Base-by-base conservation (phyloP, 2,888 invertebrate genomes). In the Plutella xylostella region DNA sequence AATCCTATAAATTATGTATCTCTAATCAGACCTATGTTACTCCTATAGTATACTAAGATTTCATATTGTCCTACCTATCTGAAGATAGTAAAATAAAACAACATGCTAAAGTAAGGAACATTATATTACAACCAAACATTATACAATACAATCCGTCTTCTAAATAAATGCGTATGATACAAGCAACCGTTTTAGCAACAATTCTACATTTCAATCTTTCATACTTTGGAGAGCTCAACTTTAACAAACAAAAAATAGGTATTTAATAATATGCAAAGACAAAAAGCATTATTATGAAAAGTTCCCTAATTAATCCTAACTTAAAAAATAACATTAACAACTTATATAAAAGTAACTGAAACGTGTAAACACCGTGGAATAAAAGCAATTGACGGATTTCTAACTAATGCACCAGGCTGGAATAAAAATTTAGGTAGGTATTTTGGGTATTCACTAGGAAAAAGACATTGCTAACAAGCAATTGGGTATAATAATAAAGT, bases 51-150 rank as follows among this genome's bases (percentile, higher is more conserved):
- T n/a, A n/a, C n/a, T n/a, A n/a, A n/a, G n/a, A n/a, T n/a, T n/a
- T n/a, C n/a, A n/a, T n/a, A n/a, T n/a, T n/a, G n/a, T n/a, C n/a
- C n/a, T n/a, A n/a, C n/a, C n/a, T n/a, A n/a, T n/a, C n/a, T n/a
- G n/a, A n/a, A n/a, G n/a, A 33, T 2, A 20, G 37, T 4, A 11
- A 39, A 57, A 63, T 58, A 55, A 63, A 60, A 63, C 46, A 48
- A 55, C 49, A 40, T 37, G 35, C 54, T 59, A 56, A 57, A 18
- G 57, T 61, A 72, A 73, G 68, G 69, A 76, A 73, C 67, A 63
- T 71, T 62, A 69, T 74, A 72, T 68, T 72, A 74, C 67, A 75
- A 75, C 70, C 74, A 75, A 74, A 73, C 57, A 57, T 67, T 68
- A 71, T 69, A 60, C 63, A 69, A 72, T 68, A 72, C 58, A 64